Evolutionary conservation across 2,888 invertebrate species (phyloP).

Genomic region (Cataglyphis rosenhaueri): DNA sequence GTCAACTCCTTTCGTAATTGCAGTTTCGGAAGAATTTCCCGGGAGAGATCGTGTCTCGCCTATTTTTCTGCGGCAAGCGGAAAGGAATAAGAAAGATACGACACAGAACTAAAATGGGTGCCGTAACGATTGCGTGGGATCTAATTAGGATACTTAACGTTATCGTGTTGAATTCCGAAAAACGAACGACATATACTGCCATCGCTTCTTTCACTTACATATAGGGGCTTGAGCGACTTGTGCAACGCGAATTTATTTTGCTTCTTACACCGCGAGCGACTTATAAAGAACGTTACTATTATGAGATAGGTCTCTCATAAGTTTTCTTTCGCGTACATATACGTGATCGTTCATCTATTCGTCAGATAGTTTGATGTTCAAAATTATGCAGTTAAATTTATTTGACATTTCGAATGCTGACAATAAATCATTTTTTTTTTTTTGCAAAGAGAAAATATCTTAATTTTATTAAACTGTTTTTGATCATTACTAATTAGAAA

Average conservation of each 20-base stretch:
- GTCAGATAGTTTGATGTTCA: neutral
- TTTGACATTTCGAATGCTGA: neutral
- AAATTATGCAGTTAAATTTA: neutral
- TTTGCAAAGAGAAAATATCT: neutral
- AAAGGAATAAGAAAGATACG: neutral
- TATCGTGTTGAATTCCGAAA: slow-evolving; percentile 55
- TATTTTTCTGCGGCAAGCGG: neutral
- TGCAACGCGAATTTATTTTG: slow-evolving; percentile 56
- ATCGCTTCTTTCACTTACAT: slow-evolving; percentile 26
- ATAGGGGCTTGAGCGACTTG: slow-evolving; percentile 43
- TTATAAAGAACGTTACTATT: slow-evolving; percentile 51
- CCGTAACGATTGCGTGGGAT: slow-evolving; percentile 21
- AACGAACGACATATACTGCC: slow-evolving; percentile 50
- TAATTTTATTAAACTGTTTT: neutral
- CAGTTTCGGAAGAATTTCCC: slow-evolving; percentile 17
- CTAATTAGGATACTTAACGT: slow-evolving; percentile 61
- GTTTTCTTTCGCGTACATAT: neutral
- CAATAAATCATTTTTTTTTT: neutral
- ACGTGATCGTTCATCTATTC: neutral
- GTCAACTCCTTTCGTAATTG: slow-evolving; percentile 32
- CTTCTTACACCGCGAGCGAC: slow-evolving; percentile 57
- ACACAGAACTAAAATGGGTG: neutral
- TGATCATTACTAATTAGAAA: neutral
- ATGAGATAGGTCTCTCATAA: slow-evolving; percentile 19
- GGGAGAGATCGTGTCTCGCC: neutral